Base-by-base conservation (phyloP, 2,888 invertebrate genomes). In the Pterobdella sp. region DNA sequence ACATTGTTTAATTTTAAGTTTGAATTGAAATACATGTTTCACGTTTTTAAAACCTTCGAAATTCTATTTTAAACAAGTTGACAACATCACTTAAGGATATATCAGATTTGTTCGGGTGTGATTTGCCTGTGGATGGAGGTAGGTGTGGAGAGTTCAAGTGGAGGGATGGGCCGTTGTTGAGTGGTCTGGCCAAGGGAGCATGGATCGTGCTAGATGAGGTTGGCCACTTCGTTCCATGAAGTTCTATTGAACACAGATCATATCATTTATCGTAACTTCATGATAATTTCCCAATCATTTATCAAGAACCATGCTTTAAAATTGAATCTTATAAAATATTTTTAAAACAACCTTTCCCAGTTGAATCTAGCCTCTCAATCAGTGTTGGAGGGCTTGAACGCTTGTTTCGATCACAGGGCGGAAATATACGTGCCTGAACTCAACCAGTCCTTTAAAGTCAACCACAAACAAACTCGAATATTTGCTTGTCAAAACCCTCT, bases 401-500 rank as follows among this genome's bases (percentile, higher is more conserved):
- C 98, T 0, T 96, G 97, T 80, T 87, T 99, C 73, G 98, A 99
- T 87, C 98, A 99, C 82, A 88, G 98, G 79, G 93, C 93, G 0
- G 93, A 95, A 85, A 89, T 99, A 32, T 98, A 88, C 81, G 91
- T 99, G 74, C 94, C 98, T 0, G 98, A 99, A 85, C 85, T 99
- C 18, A 92, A 91, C 68, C 89, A 88, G 83, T 90, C 90, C 0
- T 97, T 97, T 81, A 86, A 87, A 75, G 88, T 96, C 0, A 79
- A 84, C 73, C 80, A 89, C 87, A 80, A 84, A 75, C 87, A 88
- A 78, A 95, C 95, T 0, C 88, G 91, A 78, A 87, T 99, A 69
- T 99, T 99, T 83, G 98, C 92, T 0, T 96, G 96, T 80, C 98
- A 99, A 85, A 99, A 99, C 87, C 98, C 99, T 0, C 85, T 93